These are phyloP conservation scores for Volucella inanis DNA, from an alignment of 2,888 invertebrate species.

Conservation along the genomic window DNA sequence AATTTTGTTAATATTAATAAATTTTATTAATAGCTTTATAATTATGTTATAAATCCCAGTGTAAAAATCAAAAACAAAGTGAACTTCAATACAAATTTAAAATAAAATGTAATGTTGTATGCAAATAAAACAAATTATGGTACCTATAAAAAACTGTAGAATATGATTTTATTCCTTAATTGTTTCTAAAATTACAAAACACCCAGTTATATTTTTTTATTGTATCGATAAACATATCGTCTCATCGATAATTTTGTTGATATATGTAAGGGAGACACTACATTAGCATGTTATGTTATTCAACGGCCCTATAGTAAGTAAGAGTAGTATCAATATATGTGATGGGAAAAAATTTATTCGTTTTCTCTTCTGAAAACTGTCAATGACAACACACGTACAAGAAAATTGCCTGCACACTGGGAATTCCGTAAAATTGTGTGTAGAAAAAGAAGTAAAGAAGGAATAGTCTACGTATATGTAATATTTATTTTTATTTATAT, in stretches of 20 bases:
- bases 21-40: no score
- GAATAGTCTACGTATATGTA: conserved; percentile 43
- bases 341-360: conserved; percentile 9
- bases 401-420: conserved; percentile 62
- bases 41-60: no score
- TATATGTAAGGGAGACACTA: conserved; percentile 13
- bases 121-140: no score
- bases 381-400: conserved; percentile 64
- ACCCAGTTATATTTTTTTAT: neutral
- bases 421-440: conserved; percentile 61
- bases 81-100: no score
- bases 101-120: no score
- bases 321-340: conserved; percentile 37
- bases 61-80: no score
- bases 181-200: conserved; percentile 16
- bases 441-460: conserved; percentile 51
- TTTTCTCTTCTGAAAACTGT: conserved; percentile 64
- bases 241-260: conserved; percentile 34
- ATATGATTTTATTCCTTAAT: no score
- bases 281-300: conserved; percentile 9
- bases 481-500: conserved; percentile 58
- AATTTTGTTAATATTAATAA: no score
- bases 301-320: neutral
- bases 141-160: no score
- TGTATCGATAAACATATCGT: conserved; percentile 14